These are phyloP conservation scores for Neoscelio sp. DNA, from an alignment of 2,888 invertebrate species.

Conservation along the genomic window DNA sequence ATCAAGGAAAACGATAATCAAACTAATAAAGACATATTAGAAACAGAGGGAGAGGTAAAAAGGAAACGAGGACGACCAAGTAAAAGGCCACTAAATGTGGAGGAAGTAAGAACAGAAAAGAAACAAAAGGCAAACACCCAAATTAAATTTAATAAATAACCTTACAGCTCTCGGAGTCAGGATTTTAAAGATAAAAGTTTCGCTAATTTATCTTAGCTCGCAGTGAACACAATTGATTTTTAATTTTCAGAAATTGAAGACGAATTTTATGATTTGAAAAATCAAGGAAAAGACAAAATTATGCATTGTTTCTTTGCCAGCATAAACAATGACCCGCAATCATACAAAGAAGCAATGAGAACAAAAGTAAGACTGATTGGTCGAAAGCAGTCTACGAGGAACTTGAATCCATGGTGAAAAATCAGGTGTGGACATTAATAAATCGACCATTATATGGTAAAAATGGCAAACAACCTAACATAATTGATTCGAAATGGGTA, in stretches of 20 bases:
- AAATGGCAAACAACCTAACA: conserved; percentile 13
- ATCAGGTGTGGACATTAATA: conserved; percentile 42
- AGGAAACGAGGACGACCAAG: conserved; percentile 20
- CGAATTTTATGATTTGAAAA: not conserved
- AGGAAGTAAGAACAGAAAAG: not conserved
- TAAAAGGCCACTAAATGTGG: conserved; percentile 1
- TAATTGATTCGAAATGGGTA: conserved; percentile 61
- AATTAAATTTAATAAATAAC: not conserved
- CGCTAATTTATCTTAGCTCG: not conserved
- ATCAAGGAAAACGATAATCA: not conserved
- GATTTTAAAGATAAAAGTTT: conserved; percentile 7
- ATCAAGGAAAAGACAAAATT: not conserved
- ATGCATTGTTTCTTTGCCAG: conserved; percentile 28
- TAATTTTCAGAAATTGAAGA: not conserved
- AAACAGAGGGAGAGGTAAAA: conserved; percentile 41
- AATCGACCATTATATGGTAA: conserved; percentile 15
- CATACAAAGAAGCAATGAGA: conserved; percentile 47
- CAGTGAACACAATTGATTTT: not conserved
- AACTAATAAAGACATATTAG: not conserved
- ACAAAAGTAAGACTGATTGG: conserved; percentile 55
- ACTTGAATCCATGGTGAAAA: conserved; percentile 37
- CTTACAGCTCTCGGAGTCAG: not conserved
- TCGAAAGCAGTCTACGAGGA: conserved; percentile 32
- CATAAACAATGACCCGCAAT: conserved; percentile 37
- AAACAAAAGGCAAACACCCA: not conserved